A percentile compares a stretch with the other conserved stretches of the same genome.
phyloP scores from a whole-genome alignment of 2,888 invertebrate genomes.

The Tetragonula carbonaria region DNA sequence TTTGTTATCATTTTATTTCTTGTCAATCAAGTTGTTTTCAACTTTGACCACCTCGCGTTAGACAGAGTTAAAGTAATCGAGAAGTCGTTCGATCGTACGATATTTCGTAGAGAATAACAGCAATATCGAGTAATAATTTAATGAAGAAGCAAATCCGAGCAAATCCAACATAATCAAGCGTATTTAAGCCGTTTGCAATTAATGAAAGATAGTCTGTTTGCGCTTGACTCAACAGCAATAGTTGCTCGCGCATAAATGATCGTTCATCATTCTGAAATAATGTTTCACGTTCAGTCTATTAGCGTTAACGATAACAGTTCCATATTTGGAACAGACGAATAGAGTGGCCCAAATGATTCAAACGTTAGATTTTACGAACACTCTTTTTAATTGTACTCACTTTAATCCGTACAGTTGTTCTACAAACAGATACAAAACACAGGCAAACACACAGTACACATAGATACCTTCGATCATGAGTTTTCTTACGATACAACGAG shows the following conservation, averaged over 20 bases:
- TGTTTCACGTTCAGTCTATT: slow-evolving; percentile 51
- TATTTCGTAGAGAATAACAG: slow-evolving; percentile 62
- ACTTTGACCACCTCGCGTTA: slow-evolving; percentile 17
- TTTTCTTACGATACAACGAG: slow-evolving; percentile 42
- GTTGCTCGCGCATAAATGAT: slow-evolving; percentile 40
- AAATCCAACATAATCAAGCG: slow-evolving; percentile 43
- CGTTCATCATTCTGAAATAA: slow-evolving; percentile 40
- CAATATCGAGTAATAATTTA: slow-evolving; percentile 72
- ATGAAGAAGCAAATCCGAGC: slow-evolving; percentile 38
- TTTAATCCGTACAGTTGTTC: slow-evolving; percentile 9
- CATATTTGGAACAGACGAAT: slow-evolving; percentile 8
- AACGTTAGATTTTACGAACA: slow-evolving; percentile 13
- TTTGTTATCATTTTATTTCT: slow-evolving; percentile 2
- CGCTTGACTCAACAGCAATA: slow-evolving; percentile 57
- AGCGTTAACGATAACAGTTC: slow-evolving; percentile 27
- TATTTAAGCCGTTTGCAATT: slow-evolving; percentile 49
- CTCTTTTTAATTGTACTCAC: slow-evolving; percentile 36
- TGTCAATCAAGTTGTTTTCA: slow-evolving; percentile 11
- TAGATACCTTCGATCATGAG: slow-evolving; percentile 11
- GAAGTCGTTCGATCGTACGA: slow-evolving; percentile 51
- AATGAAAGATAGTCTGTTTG: slow-evolving; percentile 50
- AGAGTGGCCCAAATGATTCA: slow-evolving; percentile 35
- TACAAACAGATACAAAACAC: neutral
- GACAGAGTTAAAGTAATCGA: slow-evolving; percentile 12
- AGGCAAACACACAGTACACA: neutral